Conservation (phyloP, 2,113 vertebrate species). For the Oryzias celebensis region DNA sequence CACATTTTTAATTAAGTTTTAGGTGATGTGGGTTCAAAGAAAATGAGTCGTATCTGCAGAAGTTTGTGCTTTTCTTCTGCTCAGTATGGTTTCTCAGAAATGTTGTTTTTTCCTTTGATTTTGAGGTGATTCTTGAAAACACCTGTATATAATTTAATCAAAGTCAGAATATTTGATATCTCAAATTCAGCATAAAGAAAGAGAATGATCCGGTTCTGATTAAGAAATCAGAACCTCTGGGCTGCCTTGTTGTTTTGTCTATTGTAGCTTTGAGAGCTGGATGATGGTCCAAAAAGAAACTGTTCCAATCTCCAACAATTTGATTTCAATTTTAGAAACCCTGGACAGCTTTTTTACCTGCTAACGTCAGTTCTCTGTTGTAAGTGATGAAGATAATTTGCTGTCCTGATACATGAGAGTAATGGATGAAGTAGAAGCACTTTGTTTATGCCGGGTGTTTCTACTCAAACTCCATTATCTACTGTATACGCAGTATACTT, state of each 20-base stretch:
- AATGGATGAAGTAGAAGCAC: slow-evolving; percentile 16
- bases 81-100: too few species aligned
- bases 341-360: slow-evolving; percentile 3
- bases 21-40: too few species aligned
- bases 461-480: slow-evolving; percentile 9
- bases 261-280: neutral
- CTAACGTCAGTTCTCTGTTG: slow-evolving; percentile 4
- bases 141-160: too few species aligned
- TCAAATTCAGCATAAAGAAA: too few species aligned
- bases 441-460: slow-evolving; percentile 15
- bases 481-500: slow-evolving; percentile 1
- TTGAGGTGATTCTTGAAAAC: too few species aligned
- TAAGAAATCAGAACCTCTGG: neutral
- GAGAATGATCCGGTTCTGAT: too few species aligned
- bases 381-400: slow-evolving; percentile 18
- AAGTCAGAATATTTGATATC: too few species aligned
- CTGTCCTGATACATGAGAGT: slow-evolving; percentile 6
- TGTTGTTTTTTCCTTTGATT: too few species aligned
- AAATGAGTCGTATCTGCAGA: too few species aligned
- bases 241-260: neutral
- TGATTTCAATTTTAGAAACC: slow-evolving; percentile 19
- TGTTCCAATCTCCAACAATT: slow-evolving; percentile 12
- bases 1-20: too few species aligned
- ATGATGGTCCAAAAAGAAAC: slow-evolving; percentile 4
- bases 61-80: too few species aligned